phyloP scores from a whole-genome alignment of 2,797 vertebrate species.

The Cephalopachus bancanus region DNA sequence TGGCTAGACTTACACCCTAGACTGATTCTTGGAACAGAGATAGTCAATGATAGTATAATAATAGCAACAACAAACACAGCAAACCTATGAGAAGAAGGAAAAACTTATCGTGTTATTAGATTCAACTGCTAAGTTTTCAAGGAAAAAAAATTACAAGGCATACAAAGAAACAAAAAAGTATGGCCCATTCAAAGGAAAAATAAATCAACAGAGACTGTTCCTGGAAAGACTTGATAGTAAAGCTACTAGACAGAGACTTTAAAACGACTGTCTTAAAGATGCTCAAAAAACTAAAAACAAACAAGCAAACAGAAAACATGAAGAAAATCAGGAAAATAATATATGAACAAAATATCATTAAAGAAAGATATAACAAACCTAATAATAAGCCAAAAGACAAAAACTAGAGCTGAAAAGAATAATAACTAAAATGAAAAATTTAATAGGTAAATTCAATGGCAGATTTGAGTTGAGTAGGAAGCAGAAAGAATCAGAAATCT shows the following conservation, averaged over 20 bases:
- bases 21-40: background rate
- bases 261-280: background rate
- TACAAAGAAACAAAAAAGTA: background rate
- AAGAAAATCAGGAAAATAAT: background rate
- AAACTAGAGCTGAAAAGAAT: background rate
- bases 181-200: background rate
- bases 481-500: background rate
- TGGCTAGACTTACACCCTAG: background rate
- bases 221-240: background rate
- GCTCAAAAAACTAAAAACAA: background rate
- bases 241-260: background rate
- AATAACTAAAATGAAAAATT: background rate
- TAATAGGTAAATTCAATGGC: background rate
- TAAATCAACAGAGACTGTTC: background rate
- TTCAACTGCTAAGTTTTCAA: background rate
- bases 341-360: background rate
- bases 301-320: background rate
- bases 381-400: background rate
- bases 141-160: background rate
- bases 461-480: background rate
- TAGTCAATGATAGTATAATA: background rate
- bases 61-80: background rate
- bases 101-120: background rate
- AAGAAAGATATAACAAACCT: background rate
- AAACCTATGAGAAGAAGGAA: background rate